phyloP scores from a whole-genome alignment of 1,140 invertebrate genomes.

The Stratiolaelaps scimitus region DNA sequence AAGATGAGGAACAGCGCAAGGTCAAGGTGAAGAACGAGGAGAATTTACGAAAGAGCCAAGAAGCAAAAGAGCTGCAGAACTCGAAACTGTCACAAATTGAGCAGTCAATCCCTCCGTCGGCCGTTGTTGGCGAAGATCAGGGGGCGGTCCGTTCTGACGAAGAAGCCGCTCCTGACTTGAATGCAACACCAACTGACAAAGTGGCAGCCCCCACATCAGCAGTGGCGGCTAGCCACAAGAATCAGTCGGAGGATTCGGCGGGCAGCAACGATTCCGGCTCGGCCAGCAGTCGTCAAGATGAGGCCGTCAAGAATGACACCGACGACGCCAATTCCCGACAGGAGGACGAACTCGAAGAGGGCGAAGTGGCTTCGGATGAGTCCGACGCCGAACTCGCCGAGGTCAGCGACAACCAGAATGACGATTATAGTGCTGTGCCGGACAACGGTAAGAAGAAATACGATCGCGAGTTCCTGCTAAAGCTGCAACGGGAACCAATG shows the following conservation, averaged over 20 bases:
- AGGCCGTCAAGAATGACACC: too few relatives aligned
- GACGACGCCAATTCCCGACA: too few relatives aligned
- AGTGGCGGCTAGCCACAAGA: too few relatives aligned
- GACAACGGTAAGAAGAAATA: constrained; percentile 56
- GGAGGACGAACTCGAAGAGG: constrained; percentile 20
- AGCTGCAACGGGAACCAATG: constrained; percentile 55
- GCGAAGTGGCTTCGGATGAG: constrained; percentile 26
- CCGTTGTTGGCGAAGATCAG: background rate
- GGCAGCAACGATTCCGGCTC: too few relatives aligned
- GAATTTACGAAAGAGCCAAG: constrained; percentile 24
- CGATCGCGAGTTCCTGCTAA: constrained; percentile 60
- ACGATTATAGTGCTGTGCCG: too few relatives aligned
- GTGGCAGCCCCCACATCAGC: too few relatives aligned
- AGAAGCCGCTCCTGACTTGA: too few relatives aligned
- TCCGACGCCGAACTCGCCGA: constrained; percentile 6
- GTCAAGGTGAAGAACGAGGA: constrained; percentile 23
- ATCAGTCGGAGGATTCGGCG: too few relatives aligned
- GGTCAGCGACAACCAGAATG: too few relatives aligned
- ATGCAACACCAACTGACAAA: too few relatives aligned
- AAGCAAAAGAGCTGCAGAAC: constrained; percentile 1
- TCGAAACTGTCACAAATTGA: background rate
- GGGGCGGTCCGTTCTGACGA: too few relatives aligned
- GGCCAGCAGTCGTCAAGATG: too few relatives aligned
- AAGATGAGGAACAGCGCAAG: constrained; percentile 28
- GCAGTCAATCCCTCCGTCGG: background rate